Conservation (phyloP, 2,113 vertebrate species). For the Zosterops borbonicus region DNA sequence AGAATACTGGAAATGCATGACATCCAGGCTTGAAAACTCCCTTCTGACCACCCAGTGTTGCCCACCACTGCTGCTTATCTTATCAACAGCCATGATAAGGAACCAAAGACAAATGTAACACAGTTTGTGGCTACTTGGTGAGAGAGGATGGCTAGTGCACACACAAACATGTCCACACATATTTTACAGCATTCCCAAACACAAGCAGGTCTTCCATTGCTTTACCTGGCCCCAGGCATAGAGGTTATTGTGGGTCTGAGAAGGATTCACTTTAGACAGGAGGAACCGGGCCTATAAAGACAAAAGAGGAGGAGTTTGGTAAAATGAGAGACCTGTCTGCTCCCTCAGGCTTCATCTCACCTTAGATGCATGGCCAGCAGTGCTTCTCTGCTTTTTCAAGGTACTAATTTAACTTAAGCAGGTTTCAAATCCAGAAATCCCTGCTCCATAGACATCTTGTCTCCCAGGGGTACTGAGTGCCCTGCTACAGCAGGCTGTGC, state of each 20-base stretch:
- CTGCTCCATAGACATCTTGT: neutral
- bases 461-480: neutral
- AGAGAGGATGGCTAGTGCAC: neutral
- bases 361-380: neutral
- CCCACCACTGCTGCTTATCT: neutral
- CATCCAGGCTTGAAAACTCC: neutral
- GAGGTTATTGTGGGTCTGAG: constrained; percentile 97
- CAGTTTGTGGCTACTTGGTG: neutral
- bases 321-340: neutral
- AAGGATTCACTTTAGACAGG: constrained; percentile 97
- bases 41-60: neutral
- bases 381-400: neutral
- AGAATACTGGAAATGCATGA: neutral
- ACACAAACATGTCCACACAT: neutral
- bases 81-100: neutral
- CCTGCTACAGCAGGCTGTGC: neutral
- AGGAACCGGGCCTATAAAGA: constrained; percentile 89
- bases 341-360: neutral
- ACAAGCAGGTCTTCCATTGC: neutral
- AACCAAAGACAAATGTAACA: neutral
- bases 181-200: neutral
- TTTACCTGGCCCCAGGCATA: constrained; percentile 94
- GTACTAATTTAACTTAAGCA: neutral
- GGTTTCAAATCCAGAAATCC: neutral
- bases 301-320: neutral